Evolutionary conservation across 2,113 vertebrate species (phyloP).

Genomic region (Arothron firmamentum): DNA sequence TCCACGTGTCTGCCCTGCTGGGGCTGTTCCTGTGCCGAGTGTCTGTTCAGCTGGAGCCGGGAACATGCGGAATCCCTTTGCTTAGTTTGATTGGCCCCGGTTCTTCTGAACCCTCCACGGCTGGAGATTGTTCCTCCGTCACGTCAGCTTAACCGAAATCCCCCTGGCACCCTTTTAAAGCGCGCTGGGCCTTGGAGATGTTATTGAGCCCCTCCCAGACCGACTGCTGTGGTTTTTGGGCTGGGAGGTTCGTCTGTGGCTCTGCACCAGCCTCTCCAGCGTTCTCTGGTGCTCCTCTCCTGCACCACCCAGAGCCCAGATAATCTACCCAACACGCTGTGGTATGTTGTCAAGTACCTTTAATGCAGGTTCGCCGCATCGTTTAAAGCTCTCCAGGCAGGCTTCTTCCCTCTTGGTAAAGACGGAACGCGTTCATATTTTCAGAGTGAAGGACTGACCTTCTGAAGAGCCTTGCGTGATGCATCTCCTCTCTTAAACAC

Average conservation of each 20-base stretch:
- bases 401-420: no score
- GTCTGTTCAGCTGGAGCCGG: conserved; percentile 49
- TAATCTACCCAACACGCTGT: conserved; percentile 19
- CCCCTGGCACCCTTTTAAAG: conserved; percentile 19
- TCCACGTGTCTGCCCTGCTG: conserved; percentile 58
- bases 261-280: conserved; percentile 35
- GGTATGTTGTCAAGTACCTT: background rate
- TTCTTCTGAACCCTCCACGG: conserved; percentile 35
- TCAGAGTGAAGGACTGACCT: conserved; percentile 19
- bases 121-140: conserved; percentile 52
- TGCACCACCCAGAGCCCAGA: background rate
- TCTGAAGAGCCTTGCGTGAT: background rate
- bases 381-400: background rate
- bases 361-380: conserved; percentile 1
- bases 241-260: conserved; percentile 36
- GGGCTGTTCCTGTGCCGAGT: conserved; percentile 19
- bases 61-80: conserved; percentile 3
- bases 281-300: conserved; percentile 29
- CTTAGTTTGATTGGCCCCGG: conserved; percentile 27
- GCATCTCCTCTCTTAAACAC: conserved; percentile 9
- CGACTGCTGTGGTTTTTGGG: conserved; percentile 36
- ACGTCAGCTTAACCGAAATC: conserved; percentile 39
- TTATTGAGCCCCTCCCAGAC: conserved; percentile 35
- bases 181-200: conserved; percentile 32
- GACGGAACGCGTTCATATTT: conserved; percentile 28